Conservation (phyloP, 2,888 invertebrate species). For the Idaea dimidiata region DNA sequence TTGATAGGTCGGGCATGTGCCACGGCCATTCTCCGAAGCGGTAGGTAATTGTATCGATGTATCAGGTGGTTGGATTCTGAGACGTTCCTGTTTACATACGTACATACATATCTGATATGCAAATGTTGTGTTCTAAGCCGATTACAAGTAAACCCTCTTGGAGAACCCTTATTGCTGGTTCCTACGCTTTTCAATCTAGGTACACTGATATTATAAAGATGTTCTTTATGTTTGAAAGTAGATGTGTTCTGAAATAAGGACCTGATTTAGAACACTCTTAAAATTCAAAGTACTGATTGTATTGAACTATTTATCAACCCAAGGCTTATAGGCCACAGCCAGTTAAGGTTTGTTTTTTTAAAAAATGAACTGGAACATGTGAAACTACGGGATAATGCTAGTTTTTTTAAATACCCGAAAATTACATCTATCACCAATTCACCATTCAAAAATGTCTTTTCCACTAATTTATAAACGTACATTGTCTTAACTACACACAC, state of each 20-base stretch:
- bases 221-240: not conserved
- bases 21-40: not conserved
- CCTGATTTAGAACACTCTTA: too few relatives aligned
- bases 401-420: too few relatives aligned
- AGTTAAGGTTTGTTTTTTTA: too few relatives aligned
- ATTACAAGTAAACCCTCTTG: slow-evolving; percentile 64
- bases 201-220: not conserved
- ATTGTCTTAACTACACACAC: too few relatives aligned
- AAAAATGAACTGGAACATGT: too few relatives aligned
- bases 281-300: not conserved
- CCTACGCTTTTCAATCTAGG: slow-evolving; percentile 23
- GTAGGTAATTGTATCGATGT: not conserved
- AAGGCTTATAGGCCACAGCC: too few relatives aligned
- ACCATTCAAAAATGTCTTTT: too few relatives aligned
- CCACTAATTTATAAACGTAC: too few relatives aligned
- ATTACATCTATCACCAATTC: too few relatives aligned
- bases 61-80: slow-evolving; percentile 8
- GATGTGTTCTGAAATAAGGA: not conserved
- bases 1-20: not conserved
- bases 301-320: not conserved
- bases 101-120: slow-evolving; percentile 50
- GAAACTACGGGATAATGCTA: too few relatives aligned
- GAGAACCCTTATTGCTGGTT: slow-evolving; percentile 46
- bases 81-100: slow-evolving; percentile 36
- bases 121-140: slow-evolving; percentile 56